Evolutionary conservation across 2,888 invertebrate species (phyloP).

Genomic region (Torymus aiolomorphi): DNA sequence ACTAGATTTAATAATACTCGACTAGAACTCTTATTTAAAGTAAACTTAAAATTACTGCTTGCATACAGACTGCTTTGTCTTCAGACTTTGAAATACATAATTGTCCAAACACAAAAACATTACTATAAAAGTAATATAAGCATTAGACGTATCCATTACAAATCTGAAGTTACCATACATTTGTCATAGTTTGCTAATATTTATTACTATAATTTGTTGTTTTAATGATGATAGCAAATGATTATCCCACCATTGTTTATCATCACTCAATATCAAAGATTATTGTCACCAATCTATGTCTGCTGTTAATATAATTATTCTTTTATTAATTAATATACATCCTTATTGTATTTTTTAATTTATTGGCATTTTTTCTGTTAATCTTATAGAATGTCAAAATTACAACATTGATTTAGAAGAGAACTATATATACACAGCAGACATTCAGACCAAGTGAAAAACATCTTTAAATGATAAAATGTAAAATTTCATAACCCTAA

Average conservation of each 20-base stretch:
- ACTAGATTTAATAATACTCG: constrained; percentile 70
- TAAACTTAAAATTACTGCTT: constrained; percentile 50
- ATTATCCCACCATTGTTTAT: constrained; percentile 35
- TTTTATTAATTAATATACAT: constrained; percentile 15
- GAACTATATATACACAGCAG: constrained; percentile 70
- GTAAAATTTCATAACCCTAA: constrained; percentile 45
- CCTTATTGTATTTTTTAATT: not conserved
- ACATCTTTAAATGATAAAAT: constrained; percentile 60
- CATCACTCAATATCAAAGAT: constrained; percentile 49
- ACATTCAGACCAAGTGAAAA: constrained; percentile 59
- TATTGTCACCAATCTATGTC: constrained; percentile 27
- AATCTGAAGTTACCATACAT: constrained; percentile 42
- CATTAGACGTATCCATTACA: constrained; percentile 35
- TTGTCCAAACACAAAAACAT: constrained; percentile 40
- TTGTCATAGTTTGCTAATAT: constrained; percentile 36
- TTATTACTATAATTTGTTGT: constrained; percentile 43
- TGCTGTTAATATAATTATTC: constrained; percentile 16
- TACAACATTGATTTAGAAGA: constrained; percentile 51
- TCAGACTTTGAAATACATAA: constrained; percentile 45
- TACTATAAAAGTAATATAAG: constrained; percentile 44
- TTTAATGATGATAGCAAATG: constrained; percentile 43
- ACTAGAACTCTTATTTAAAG: constrained; percentile 69
- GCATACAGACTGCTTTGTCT: constrained; percentile 42
- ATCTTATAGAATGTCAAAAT: constrained; percentile 23
- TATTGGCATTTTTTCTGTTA: constrained; percentile 14